phyloP scores from a whole-genome alignment of 2,113 vertebrate species.

The human region DNA sequence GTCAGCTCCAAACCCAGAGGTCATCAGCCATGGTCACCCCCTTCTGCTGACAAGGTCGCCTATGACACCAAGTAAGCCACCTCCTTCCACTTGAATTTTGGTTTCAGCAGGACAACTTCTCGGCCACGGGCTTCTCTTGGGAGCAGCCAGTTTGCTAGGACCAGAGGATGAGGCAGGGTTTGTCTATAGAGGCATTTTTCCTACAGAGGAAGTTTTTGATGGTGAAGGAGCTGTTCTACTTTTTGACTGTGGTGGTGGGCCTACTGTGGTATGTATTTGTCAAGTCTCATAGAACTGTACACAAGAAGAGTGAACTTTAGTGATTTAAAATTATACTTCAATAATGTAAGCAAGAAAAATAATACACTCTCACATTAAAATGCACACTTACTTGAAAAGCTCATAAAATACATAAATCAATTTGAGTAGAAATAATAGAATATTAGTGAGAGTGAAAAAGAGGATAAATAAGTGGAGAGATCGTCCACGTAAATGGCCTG shows the following conservation, averaged over 20 bases:
- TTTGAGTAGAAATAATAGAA: slow-evolving; percentile 6
- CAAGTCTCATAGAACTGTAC: background rate
- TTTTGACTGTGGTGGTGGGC: background rate
- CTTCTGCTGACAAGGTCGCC: background rate
- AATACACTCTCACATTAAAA: background rate
- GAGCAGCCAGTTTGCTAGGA: background rate
- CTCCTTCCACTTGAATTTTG: background rate
- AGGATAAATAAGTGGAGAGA: background rate
- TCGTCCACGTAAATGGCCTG: background rate
- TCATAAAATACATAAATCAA: background rate
- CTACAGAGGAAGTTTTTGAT: background rate
- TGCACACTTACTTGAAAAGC: background rate
- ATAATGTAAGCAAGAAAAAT: background rate
- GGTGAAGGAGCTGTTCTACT: background rate
- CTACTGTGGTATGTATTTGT: background rate
- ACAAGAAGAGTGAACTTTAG: background rate
- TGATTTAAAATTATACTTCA: background rate
- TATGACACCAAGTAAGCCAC: background rate
- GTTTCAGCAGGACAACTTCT: background rate
- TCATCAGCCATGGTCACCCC: background rate
- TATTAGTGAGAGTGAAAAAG: background rate
- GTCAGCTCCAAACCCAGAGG: background rate
- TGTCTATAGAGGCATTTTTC: background rate
- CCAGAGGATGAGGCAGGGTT: background rate
- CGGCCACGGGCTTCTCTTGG: background rate